Evolutionary conservation across 2,797 vertebrate species (phyloP), one percentile per base, ranked within the genome.

Genomic region (Acridotheres tristis): DNA sequence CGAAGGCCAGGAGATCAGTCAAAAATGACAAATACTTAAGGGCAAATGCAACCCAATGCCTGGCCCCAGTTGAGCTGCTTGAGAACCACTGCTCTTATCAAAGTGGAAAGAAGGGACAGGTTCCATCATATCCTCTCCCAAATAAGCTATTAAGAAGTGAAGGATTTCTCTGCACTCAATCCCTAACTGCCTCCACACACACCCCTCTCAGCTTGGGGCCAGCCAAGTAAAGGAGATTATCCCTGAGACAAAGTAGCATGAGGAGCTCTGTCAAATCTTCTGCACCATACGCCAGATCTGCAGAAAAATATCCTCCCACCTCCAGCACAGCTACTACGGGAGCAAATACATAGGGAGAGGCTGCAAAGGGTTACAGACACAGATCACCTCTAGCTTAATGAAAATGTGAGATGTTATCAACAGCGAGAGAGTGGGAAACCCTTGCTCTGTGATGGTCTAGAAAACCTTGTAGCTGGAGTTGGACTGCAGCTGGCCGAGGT

Each of bases 401-500:
- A 82, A 91, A 87, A 89, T 10, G 29, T 59, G 85, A 72, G 81
- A 94, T 83, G 85, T 71, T 89, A 77, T 87, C 22, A 32, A 95
- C 65, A 79, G 48, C 5, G 32, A 91, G 66, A 87, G 53, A 92
- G 55, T 79, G 86, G 74, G 90, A 92, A 96, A 95, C 91, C 96
- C 95, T 95, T 83, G 58, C 96, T 97, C 95, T 72, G n/a, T 48
- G 74, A 96, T 74, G 90, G 93, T 98, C 98, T 98, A 98, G 98
- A 98, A 98, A 99, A 99, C 99, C 99, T 99, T 99, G 98, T 98
- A 98, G 98, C 98, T 98, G 97, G 99, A 99, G 98, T 98, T 98
- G 98, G 98, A 98, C 98, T 98, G 98, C 94, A 98, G 98, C 98
- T 98, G 99, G 98, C 98, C 97, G 97, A 99, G 98, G 98, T 99